Conservation (phyloP, 2,113 vertebrate genomes). For the Ptilorrhoa leucosticta region DNA sequence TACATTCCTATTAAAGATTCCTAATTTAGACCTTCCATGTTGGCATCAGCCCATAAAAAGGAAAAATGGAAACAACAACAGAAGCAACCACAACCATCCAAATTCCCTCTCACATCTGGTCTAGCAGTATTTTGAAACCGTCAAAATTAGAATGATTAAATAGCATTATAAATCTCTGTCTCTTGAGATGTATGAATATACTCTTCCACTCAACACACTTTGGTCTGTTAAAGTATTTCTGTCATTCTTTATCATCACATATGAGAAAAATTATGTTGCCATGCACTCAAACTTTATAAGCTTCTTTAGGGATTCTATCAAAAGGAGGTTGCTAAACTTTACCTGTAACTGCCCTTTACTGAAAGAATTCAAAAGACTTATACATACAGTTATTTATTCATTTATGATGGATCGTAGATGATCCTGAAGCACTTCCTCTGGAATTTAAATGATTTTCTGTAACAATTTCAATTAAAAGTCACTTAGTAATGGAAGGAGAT, state of each 20-base stretch:
- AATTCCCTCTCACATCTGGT: not conserved
- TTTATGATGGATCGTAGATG: not conserved
- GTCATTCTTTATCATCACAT: not conserved
- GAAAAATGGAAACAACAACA: not conserved
- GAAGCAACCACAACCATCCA: not conserved
- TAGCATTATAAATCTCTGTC: not conserved
- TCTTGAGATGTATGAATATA: not conserved
- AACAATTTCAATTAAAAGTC: not conserved
- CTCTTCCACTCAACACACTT: not conserved
- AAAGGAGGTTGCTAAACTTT: not conserved
- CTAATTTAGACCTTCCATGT: not conserved
- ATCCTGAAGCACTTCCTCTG: not conserved
- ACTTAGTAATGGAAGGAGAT: not conserved
- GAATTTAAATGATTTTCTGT: not conserved
- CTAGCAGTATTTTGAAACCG: not conserved
- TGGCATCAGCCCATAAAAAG: not conserved
- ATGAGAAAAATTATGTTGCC: not conserved
- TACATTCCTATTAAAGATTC: not conserved
- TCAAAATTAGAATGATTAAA: not conserved
- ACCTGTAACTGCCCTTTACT: not conserved
- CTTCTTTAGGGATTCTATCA: not conserved
- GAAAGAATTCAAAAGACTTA: not conserved
- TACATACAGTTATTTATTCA: not conserved
- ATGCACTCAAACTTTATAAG: not conserved
- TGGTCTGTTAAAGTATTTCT: not conserved